Percentiles rank a stretch among this genome's conserved stretches.
phyloP scores from a whole-genome alignment of 2,113 vertebrate species.

The Otis tarda region DNA sequence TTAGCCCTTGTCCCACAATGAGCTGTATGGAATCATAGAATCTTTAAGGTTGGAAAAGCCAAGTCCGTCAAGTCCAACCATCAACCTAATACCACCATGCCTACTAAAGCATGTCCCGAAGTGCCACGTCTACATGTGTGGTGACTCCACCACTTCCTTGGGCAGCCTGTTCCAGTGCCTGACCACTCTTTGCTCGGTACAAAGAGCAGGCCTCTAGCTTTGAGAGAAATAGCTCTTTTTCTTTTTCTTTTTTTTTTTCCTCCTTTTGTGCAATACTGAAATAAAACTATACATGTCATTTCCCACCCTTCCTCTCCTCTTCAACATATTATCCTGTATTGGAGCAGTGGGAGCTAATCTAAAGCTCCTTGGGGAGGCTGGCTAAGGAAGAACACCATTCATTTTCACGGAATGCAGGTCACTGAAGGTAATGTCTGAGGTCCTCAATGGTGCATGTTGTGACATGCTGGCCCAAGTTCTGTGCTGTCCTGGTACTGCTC shows the following conservation, averaged over 20 bases:
- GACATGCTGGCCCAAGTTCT: background rate
- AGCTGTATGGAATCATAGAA: background rate
- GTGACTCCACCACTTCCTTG: too few relatives aligned
- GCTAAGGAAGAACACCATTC: background rate
- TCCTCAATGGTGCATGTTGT: background rate
- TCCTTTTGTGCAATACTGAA: background rate
- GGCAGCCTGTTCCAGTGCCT: too few relatives aligned
- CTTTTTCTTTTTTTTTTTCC: too few relatives aligned
- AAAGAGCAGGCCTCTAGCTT: background rate
- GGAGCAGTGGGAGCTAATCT: background rate
- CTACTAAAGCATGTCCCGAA: too few relatives aligned
- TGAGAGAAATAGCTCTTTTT: background rate
- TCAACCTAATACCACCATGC: too few relatives aligned
- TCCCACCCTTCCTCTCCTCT: background rate
- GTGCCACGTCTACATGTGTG: too few relatives aligned
- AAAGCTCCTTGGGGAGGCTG: background rate
- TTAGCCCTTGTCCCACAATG: background rate
- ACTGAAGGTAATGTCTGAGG: background rate
- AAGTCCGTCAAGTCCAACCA: too few relatives aligned
- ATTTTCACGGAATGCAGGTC: background rate
- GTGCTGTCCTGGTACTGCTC: background rate
- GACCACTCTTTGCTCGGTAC: background rate
- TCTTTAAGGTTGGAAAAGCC: too few relatives aligned
- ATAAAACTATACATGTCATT: fast-evolving
- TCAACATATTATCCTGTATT: background rate